Evolutionary conservation across 2,113 vertebrate genomes (phyloP), one percentile per base, ranked within the genome.

Genomic region (Jaculus jaculus): DNA sequence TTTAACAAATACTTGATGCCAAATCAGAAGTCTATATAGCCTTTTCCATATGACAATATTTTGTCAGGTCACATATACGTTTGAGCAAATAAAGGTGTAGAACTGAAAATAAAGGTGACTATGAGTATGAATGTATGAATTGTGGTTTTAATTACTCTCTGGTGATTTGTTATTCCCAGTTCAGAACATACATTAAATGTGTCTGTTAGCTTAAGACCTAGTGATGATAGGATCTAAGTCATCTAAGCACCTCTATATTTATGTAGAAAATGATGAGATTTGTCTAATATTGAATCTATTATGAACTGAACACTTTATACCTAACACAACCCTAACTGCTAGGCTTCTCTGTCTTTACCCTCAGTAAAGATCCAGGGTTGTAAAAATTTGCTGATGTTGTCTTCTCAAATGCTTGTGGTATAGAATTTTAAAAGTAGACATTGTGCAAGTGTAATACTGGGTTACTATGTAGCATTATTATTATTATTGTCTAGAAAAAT

Each of bases 11-110:
- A 5, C 2, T 68, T 79, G 24, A 75, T 78, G n/a, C 10, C 79
- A 72, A 90, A 72, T 80, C 15, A 93, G 47, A 71, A 83, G 83
- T 79, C 42, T 90, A 63, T 61, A 24, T 54, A 94, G 16, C 18
- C 83, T 28, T 65, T 37, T 65, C 34, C 65, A 80, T 83, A 90
- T 34, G 16, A 34, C 39, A 86, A 21, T 12, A 23, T 78, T 89
- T 85, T 79, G 28, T 94, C 39, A 42, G n/a, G 6, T 83, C 51
- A 85, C 77, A 87, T 84, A 12, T 82, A 74, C 28, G 18, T 82
- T 90, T 75, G 26, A 79, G 42, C 5, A 84, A 89, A 84, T 80
- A n/a, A 61, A 60, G 10, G 34, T 90, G 85, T 54, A 54, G 66
- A 81, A 81, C 39, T 69, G 39, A 68, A 74, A 92, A 84, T 58